A percentile compares a stretch with the other conserved stretches of the same genome.
Conservation (phyloP, 2,113 vertebrate species). For the Urocitellus parryii region DNA sequence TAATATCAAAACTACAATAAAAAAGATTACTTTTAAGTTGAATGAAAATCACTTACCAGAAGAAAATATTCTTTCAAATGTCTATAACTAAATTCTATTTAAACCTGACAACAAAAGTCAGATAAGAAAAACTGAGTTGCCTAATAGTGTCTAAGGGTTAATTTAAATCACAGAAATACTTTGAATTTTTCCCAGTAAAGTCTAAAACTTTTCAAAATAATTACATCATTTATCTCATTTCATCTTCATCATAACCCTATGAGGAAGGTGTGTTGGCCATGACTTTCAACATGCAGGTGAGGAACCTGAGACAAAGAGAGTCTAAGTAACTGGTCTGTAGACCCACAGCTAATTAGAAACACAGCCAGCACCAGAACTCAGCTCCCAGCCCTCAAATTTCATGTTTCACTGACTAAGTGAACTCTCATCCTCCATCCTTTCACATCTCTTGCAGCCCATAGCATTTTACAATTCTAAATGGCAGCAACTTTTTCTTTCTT, state of each 20-base stretch:
- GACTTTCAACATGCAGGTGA: neutral
- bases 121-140: constrained; percentile 24
- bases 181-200: constrained; percentile 40
- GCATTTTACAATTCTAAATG: constrained; percentile 47
- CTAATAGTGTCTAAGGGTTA: constrained; percentile 21
- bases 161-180: constrained; percentile 56
- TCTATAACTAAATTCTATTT: constrained; percentile 62
- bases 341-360: neutral
- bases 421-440: neutral
- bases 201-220: constrained; percentile 62
- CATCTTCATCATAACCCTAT: neutral
- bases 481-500: constrained; percentile 30
- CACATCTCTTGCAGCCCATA: neutral
- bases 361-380: constrained; percentile 33
- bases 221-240: neutral
- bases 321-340: neutral
- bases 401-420: neutral
- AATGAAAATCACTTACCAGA: constrained; percentile 45
- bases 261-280: neutral
- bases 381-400: constrained; percentile 23
- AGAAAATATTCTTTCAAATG: constrained; percentile 64
- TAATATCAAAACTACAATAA: constrained; percentile 64
- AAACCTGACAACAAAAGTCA: constrained; percentile 60
- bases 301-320: neutral
- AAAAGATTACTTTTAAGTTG: constrained; percentile 59